These are phyloP conservation scores for Trichomycterus rosablanca DNA, from an alignment of 2,113 vertebrate species.

Conservation along the genomic window DNA sequence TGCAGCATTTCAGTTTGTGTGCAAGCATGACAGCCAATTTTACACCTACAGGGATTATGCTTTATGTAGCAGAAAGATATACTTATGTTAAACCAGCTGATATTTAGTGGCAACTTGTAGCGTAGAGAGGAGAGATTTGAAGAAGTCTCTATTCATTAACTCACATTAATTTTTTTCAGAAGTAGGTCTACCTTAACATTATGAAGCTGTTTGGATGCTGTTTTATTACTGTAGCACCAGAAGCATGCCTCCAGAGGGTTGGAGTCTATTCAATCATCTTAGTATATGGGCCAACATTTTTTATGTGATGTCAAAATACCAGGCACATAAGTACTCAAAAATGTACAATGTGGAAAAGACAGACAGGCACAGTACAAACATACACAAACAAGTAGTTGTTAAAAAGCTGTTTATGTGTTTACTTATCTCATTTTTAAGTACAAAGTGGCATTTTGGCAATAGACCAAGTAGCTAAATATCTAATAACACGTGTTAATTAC, in stretches of 20 bases:
- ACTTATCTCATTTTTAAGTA: too few relatives aligned
- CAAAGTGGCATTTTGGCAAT: too few relatives aligned
- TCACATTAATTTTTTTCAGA: background rate
- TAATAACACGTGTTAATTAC: too few relatives aligned
- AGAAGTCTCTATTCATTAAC: conserved; percentile 41
- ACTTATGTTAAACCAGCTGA: conserved; percentile 63
- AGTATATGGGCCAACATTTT: too few relatives aligned
- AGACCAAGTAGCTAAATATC: too few relatives aligned
- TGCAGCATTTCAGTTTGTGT: background rate
- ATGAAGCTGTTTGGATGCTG: too few relatives aligned
- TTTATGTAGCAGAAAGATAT: conserved; percentile 60
- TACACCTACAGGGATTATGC: conserved; percentile 61
- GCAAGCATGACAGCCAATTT: conserved; percentile 50
- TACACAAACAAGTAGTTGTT: too few relatives aligned
- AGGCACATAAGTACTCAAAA: background rate
- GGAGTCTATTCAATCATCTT: too few relatives aligned
- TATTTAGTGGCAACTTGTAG: conserved; percentile 50
- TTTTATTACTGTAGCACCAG: background rate
- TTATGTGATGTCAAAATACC: background rate
- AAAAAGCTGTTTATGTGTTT: too few relatives aligned
- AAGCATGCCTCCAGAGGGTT: conserved; percentile 30
- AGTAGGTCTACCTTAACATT: too few relatives aligned
- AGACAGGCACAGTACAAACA: too few relatives aligned
- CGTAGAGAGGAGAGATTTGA: conserved; percentile 28
- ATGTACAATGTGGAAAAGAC: too few relatives aligned